Percentiles rank a stretch among this genome's conserved stretches.
Conservation (phyloP, 2,888 invertebrate genomes). For the Unio delphinus region DNA sequence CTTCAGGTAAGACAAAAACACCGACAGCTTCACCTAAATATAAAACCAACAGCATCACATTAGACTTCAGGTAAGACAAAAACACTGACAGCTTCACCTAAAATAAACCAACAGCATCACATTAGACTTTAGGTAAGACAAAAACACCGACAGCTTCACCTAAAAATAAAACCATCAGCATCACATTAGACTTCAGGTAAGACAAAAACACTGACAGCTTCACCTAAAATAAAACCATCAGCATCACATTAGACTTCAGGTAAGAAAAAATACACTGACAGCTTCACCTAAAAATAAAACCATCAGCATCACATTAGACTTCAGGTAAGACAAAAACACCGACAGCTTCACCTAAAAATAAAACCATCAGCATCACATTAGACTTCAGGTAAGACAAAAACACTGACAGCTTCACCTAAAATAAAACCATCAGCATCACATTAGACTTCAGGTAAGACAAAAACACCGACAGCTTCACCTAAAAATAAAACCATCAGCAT, state of each 20-base stretch:
- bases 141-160: constrained; percentile 68
- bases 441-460: constrained; percentile 62
- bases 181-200: constrained; percentile 57
- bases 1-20: constrained; percentile 65
- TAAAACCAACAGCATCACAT: too few species aligned
- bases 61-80: constrained; percentile 62
- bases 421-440: too few species aligned
- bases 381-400: constrained; percentile 66
- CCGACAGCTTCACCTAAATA: constrained; percentile 65
- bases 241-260: constrained; percentile 27
- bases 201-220: constrained; percentile 64
- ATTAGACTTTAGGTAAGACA: constrained; percentile 54
- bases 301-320: constrained; percentile 16
- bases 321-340: constrained; percentile 66
- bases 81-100: constrained; percentile 69
- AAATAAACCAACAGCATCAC: too few species aligned
- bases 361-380: too few species aligned
- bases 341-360: constrained; percentile 63
- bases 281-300: constrained; percentile 60
- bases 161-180: constrained; percentile 16
- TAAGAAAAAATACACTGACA: constrained; percentile 66
- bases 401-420: constrained; percentile 67
- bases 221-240: constrained; percentile 48
- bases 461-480: constrained; percentile 69
- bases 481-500: background rate